Percentiles rank a stretch among this genome's conserved stretches.
Evolutionary conservation across 2,888 invertebrate genomes (phyloP).

Genomic region (Unio delphinus): DNA sequence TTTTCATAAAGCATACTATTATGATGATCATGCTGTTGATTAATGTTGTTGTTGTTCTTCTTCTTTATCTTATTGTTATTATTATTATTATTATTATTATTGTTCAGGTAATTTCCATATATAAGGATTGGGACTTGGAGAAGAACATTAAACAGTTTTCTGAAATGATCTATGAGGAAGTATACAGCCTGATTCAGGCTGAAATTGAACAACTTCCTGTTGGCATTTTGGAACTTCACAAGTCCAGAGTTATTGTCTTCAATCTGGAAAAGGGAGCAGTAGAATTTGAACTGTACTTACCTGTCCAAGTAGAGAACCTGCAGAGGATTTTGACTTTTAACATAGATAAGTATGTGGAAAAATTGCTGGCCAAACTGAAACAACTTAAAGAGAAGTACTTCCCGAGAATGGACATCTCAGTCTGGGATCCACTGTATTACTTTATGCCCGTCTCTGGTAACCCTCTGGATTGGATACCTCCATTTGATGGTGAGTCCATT

Average conservation of each 20-base stretch:
- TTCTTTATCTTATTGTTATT: neutral
- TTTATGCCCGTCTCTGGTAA: conserved; percentile 78
- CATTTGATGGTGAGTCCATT: conserved; percentile 82
- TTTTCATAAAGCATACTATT: too few species aligned
- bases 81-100: neutral
- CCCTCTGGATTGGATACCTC: conserved; percentile 87
- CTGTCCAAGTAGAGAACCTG: conserved; percentile 53
- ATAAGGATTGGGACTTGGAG: conserved; percentile 52
- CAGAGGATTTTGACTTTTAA: conserved; percentile 45
- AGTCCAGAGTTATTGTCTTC: conserved; percentile 57
- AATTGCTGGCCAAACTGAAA: conserved; percentile 10
- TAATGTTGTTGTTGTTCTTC: too few species aligned
- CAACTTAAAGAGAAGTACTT: conserved; percentile 34
- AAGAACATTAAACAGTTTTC: conserved; percentile 29
- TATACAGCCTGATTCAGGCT: conserved; percentile 35
- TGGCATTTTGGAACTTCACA: conserved; percentile 54
- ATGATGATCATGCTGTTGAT: too few species aligned
- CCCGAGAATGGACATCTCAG: conserved; percentile 68
- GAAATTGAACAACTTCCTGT: conserved; percentile 42
- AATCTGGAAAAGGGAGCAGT: conserved; percentile 63
- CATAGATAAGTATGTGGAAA: conserved; percentile 25
- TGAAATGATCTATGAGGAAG: conserved; percentile 25
- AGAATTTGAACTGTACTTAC: conserved; percentile 60
- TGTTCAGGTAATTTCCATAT: conserved; percentile 48
- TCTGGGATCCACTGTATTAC: conserved; percentile 85